Conservation (phyloP, 2,113 vertebrate genomes). For the Grammomys dolichurus region DNA sequence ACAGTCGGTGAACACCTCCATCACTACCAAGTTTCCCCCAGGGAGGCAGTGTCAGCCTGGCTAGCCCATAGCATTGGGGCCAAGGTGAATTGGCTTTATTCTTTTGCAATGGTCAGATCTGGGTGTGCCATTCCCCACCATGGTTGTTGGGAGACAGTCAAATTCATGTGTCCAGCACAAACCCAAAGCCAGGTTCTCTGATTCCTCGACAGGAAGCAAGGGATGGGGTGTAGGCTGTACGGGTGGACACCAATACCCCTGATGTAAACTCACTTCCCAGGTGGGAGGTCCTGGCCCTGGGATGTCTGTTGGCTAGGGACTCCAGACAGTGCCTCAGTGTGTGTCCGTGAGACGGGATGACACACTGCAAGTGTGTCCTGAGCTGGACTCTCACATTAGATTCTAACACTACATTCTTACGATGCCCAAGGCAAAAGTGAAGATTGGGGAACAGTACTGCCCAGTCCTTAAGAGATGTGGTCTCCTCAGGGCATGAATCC, state of each 20-base stretch:
- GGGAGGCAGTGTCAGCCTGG: background rate
- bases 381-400: background rate
- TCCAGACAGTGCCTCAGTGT: background rate
- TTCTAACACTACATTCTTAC: background rate
- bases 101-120: background rate
- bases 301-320: background rate
- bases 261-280: background rate
- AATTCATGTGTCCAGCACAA: background rate
- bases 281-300: background rate
- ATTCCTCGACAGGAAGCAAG: background rate
- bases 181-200: background rate
- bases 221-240: fast-evolving
- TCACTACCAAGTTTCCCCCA: background rate
- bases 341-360: background rate
- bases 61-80: background rate
- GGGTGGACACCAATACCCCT: background rate
- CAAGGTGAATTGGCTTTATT: background rate
- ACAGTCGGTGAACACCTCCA: background rate
- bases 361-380: background rate
- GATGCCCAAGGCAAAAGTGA: background rate
- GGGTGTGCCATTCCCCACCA: background rate
- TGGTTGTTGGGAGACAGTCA: background rate
- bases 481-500: background rate
- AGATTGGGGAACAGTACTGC: background rate
- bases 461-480: background rate